Evolutionary conservation across 92 coral and sea anemone species (phyloP), one percentile per base, ranked within the genome.

Genomic region (Porites cylindrica): DNA sequence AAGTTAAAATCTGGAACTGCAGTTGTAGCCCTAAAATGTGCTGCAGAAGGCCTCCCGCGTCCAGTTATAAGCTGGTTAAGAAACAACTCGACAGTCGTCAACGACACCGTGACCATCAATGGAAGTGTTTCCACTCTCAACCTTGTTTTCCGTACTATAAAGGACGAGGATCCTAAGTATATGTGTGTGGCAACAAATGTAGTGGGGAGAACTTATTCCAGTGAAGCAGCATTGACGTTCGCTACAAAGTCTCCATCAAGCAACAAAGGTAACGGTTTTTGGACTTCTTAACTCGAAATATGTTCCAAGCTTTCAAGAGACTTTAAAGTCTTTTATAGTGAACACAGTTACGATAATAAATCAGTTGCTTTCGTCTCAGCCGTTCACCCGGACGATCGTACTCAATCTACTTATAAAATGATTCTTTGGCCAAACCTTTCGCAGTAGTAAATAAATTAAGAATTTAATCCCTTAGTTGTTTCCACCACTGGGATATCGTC

Each of bases 1-100:
- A 11, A 60, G 16, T 1, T 56, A 19, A 60, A 70, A 9, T 65
- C 56, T 4, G 72, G 53, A 56, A 74, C 12, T 58, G 75, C 26
- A 54, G 43, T 1, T 0, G 68, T 86, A 43, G 71, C 26, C 0
- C n/a, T 86, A 2, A 10, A 54, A 24, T 91, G 94, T 71, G 56
- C 50, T 52, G 87, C 90, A 78, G 71, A 32, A 17, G 92, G 84
- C 14, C 60, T 67, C 29, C 94, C 94, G 14, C 82, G 60, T 19
- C 94, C 94, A 3, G 70, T 56, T 26, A 78, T 91, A 62, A 83
- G 75, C 64, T 91, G 94, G 94, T 76, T 77, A 24, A 59, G 78
- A 74, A 66, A 88, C 85, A 86, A 86, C 72, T 63, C 67, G 14
- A 29, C 78, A 58, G 58, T 78, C 6, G 43, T 16, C 16, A 51